These are phyloP conservation scores for Montipora capricornis DNA, from an alignment of 64 coral and sea anemone genomes.

Conservation along the genomic window DNA sequence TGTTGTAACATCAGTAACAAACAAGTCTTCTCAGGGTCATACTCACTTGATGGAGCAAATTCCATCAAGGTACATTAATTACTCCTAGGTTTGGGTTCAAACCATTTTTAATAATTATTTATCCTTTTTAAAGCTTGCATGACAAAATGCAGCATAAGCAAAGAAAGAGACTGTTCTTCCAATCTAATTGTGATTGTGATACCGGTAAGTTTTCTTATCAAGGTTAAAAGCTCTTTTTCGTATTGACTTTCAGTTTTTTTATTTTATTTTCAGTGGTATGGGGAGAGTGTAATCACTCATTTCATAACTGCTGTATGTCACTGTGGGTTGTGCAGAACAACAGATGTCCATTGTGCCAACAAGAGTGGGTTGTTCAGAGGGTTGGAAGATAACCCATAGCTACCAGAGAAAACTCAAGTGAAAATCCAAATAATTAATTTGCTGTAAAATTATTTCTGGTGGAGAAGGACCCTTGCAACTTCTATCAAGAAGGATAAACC, in stretches of 20 bases:
- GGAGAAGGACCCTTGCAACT: too few species aligned
- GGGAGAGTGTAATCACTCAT: slow-evolving; percentile 99
- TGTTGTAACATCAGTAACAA: too few species aligned
- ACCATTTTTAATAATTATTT: too few species aligned
- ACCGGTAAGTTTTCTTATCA: background rate
- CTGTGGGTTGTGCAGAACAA: slow-evolving; percentile 99
- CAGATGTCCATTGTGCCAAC: slow-evolving; percentile 96
- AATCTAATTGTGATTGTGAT: too few species aligned
- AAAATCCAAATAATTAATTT: background rate
- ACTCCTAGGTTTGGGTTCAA: too few species aligned
- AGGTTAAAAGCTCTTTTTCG: background rate
- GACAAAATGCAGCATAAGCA: too few species aligned
- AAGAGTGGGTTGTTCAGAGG: slow-evolving; percentile 99
- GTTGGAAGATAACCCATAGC: slow-evolving; percentile 79
- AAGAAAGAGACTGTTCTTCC: too few species aligned
- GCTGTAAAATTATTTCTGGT: background rate
- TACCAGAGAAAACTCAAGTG: background rate
- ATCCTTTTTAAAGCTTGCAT: too few species aligned
- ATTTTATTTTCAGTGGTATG: slow-evolving; percentile 86
- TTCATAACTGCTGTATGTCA: slow-evolving; percentile 99
- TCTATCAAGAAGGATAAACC: too few species aligned
- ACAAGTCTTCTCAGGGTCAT: too few species aligned
- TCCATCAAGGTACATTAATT: too few species aligned
- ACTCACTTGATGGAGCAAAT: too few species aligned
- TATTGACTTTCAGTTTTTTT: background rate